A percentile compares a stretch with the other conserved stretches of the same genome.
Conservation (phyloP, 2,888 invertebrate genomes). For the Aricia artaxerxes region DNA sequence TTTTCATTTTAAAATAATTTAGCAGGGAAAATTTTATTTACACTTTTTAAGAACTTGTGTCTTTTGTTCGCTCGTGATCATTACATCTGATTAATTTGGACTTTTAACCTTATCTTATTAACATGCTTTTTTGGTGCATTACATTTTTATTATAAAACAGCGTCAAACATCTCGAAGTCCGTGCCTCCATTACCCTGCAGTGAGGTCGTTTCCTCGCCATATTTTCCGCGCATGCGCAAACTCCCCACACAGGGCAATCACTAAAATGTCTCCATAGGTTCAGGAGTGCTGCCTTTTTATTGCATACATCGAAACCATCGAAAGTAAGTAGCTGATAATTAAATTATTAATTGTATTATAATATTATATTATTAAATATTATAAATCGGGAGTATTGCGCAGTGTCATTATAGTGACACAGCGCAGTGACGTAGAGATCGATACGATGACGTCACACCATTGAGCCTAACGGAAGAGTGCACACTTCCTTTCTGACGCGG, state of each 20-base stretch:
- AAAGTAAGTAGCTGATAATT: neutral
- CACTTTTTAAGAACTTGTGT: too few species aligned
- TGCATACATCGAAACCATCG: neutral
- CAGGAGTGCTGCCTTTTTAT: conserved; percentile 41
- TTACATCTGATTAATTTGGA: too few species aligned
- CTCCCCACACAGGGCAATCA: conserved; percentile 62
- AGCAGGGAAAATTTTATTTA: too few species aligned
- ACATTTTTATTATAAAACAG: neutral
- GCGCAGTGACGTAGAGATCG: conserved; percentile 63
- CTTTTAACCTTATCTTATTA: too few species aligned
- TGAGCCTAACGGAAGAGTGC: conserved; percentile 53
- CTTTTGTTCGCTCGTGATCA: too few species aligned
- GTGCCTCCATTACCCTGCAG: conserved; percentile 66
- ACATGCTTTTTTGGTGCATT: neutral
- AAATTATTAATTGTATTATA: neutral
- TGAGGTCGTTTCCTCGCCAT: conserved; percentile 68
- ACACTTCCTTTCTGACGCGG: conserved; percentile 49
- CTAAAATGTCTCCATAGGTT: conserved; percentile 51
- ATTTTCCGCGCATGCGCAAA: conserved; percentile 73
- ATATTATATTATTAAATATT: neutral
- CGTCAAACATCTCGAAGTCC: conserved; percentile 44
- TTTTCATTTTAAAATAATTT: too few species aligned
- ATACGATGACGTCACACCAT: conserved; percentile 75
- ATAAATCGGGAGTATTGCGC: conserved; percentile 48
- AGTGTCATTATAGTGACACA: conserved; percentile 50